Conservation (phyloP, 2,888 invertebrate genomes). For the Drosophila antonietae region DNA sequence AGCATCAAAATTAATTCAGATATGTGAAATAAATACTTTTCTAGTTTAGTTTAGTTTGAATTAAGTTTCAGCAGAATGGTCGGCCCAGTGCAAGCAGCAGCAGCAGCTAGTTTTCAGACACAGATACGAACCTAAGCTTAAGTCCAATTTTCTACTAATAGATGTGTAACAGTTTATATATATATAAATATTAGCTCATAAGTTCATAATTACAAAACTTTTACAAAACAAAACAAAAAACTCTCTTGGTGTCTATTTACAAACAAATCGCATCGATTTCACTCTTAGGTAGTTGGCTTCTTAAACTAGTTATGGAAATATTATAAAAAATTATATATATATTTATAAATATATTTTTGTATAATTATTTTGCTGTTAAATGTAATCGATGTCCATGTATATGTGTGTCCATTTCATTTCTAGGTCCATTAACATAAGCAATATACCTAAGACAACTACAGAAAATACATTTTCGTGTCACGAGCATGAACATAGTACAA, state of each 20-base stretch:
- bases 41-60: constrained; percentile 36
- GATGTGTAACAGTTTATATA: constrained; percentile 35
- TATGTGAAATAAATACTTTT: constrained; percentile 7
- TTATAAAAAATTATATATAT: constrained; percentile 20
- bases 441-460: constrained; percentile 43
- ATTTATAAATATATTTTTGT: constrained; percentile 69
- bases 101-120: constrained; percentile 59
- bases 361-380: constrained; percentile 68
- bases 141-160: constrained; percentile 63
- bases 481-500: constrained; percentile 83
- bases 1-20: constrained; percentile 30
- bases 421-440: constrained; percentile 47
- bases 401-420: constrained; percentile 54
- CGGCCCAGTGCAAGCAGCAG: constrained; percentile 67
- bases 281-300: constrained; percentile 68
- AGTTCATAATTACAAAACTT: constrained; percentile 56
- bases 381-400: constrained; percentile 46
- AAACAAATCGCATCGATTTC: constrained; percentile 63
- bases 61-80: constrained; percentile 41
- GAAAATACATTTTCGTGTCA: constrained; percentile 57
- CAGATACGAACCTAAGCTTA: constrained; percentile 48
- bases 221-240: constrained; percentile 55
- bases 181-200: constrained; percentile 29
- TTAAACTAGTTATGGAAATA: constrained; percentile 63
- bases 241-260: constrained; percentile 82